phyloP scores from a whole-genome alignment of 2,797 vertebrate genomes.

The Hozukius guyotensis region DNA sequence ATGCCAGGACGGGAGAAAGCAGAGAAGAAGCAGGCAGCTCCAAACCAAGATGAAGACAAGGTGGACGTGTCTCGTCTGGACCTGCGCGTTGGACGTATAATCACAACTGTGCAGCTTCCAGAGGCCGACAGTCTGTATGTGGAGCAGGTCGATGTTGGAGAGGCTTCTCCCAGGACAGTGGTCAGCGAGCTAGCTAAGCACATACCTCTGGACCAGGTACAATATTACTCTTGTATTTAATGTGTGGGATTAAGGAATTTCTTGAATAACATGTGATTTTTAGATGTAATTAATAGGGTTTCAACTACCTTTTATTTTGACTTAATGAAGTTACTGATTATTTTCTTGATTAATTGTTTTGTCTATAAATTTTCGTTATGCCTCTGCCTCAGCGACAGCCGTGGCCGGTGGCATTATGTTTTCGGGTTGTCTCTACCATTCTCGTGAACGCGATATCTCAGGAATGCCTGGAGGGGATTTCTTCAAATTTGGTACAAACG shows the following conservation, averaged over 20 bases:
- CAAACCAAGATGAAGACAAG: constrained; percentile 73
- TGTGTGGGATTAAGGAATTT: not conserved
- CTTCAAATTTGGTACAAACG: not conserved
- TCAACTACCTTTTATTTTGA: not conserved
- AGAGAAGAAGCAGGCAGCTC: constrained; percentile 71
- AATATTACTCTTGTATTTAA: not conserved
- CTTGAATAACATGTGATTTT: not conserved
- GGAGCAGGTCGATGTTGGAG: constrained; percentile 91
- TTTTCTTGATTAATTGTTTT: not conserved
- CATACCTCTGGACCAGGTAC: constrained; percentile 91
- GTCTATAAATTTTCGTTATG: not conserved
- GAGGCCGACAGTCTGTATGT: constrained; percentile 88
- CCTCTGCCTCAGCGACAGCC: too few species aligned
- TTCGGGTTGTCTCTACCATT: not conserved
- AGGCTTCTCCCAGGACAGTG: constrained; percentile 86
- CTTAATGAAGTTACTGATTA: not conserved
- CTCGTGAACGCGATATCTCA: not conserved
- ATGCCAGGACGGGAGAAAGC: constrained; percentile 82
- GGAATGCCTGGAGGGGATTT: not conserved
- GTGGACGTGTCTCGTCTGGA: constrained; percentile 91
- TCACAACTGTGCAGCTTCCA: constrained; percentile 86
- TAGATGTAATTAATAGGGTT: not conserved
- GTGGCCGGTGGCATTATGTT: too few species aligned
- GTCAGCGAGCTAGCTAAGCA: constrained; percentile 91
- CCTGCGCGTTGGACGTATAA: constrained; percentile 89